Percentiles rank a stretch among this genome's conserved stretches.
These are phyloP conservation scores for Todiramphus saurophagus DNA, from an alignment of 2,113 vertebrate genomes.

Conservation along the genomic window DNA sequence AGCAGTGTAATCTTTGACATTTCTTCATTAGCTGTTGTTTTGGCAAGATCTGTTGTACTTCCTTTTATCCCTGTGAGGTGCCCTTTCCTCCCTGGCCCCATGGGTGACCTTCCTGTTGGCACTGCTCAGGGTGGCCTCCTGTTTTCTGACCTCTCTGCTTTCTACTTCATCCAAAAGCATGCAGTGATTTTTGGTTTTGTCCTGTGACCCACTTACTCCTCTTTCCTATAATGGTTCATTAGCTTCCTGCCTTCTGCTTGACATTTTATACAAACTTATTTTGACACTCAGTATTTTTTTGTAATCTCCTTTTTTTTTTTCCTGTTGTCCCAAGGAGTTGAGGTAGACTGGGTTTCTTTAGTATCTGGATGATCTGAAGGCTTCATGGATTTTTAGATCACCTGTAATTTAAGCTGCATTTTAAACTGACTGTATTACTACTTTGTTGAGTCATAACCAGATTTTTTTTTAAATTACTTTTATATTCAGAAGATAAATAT, in stretches of 20 bases:
- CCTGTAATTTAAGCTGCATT: neutral
- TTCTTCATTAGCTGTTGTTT: neutral
- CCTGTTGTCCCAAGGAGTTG: neutral
- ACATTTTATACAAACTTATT: neutral
- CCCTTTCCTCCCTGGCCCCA: neutral
- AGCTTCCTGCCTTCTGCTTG: neutral
- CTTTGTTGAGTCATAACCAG: neutral
- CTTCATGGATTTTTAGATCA: neutral
- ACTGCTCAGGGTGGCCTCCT: neutral
- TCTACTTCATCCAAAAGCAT: neutral
- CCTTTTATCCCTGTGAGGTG: neutral
- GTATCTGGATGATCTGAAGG: neutral
- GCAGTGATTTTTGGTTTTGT: neutral
- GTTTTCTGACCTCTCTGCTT: neutral
- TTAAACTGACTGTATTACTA: neutral
- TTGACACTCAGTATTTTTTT: fast-evolving
- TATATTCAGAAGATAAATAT: neutral
- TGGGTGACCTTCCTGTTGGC: neutral
- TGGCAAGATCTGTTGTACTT: constrained; percentile 1
- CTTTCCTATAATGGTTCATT: neutral
- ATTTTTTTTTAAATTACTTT: neutral
- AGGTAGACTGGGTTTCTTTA: neutral
- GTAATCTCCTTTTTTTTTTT: neutral
- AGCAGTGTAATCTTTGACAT: neutral
- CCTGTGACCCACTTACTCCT: neutral